Evolutionary conservation across 2,797 vertebrate genomes (phyloP).

Genomic region (Epinephelus awoara): DNA sequence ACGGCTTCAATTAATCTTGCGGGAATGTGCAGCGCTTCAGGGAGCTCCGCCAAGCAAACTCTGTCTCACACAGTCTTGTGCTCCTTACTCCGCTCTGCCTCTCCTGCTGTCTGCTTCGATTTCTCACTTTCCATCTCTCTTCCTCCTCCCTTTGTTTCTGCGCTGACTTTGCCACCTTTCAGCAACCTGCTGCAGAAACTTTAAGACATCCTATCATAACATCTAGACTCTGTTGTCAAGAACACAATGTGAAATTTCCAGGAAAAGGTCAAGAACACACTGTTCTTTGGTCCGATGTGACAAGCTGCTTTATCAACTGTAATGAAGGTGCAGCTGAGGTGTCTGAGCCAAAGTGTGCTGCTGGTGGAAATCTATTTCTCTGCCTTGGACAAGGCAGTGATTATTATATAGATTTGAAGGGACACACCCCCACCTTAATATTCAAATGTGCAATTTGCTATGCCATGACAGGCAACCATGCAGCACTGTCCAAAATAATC

Average conservation of each 20-base stretch:
- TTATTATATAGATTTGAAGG: no score
- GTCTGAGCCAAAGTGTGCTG: neutral
- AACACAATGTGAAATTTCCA: neutral
- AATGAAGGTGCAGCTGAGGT: conserved; percentile 18
- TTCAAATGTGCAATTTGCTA: no score
- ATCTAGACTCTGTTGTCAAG: neutral
- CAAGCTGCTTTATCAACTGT: conserved; percentile 7
- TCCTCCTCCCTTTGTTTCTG: conserved; percentile 6
- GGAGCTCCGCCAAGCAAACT: conserved; percentile 59
- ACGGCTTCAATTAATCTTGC: conserved; percentile 71
- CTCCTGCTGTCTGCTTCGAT: conserved; percentile 48
- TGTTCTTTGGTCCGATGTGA: neutral
- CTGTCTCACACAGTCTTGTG: conserved; percentile 43
- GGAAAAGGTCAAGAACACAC: conserved; percentile 7
- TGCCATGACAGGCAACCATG: no score
- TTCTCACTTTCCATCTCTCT: conserved; percentile 24
- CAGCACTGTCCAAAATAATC: no score
- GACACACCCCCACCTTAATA: no score
- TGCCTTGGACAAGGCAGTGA: neutral
- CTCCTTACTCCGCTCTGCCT: conserved; percentile 42
- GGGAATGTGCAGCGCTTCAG: conserved; percentile 57
- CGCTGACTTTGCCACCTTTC: conserved; percentile 7
- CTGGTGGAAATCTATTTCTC: conserved; percentile 7
- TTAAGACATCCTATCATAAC: neutral
- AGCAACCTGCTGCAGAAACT: conserved; percentile 1